Conservation (phyloP, 2,797 vertebrate genomes). For the Antennarius maculatus region DNA sequence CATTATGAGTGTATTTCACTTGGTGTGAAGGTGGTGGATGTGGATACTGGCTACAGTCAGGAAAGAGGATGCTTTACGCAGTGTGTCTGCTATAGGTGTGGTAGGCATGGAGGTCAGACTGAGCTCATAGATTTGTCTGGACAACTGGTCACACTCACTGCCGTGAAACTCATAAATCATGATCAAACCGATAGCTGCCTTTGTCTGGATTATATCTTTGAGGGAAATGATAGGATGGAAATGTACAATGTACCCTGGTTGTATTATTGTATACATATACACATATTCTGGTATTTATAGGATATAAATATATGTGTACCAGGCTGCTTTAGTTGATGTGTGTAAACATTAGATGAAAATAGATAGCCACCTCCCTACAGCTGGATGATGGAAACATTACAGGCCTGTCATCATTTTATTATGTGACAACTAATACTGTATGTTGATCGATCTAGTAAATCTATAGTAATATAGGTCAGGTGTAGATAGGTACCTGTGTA, state of each 20-base stretch:
- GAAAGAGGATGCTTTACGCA: constrained; percentile 23
- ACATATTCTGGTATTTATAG: neutral
- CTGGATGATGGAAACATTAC: neutral
- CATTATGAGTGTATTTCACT: neutral
- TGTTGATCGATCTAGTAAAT: neutral
- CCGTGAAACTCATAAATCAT: constrained; percentile 23
- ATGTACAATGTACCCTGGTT: neutral
- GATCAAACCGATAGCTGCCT: constrained; percentile 2
- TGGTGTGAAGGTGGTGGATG: neutral
- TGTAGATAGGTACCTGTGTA: neutral
- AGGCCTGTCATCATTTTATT: neutral
- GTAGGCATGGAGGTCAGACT: too few species aligned
- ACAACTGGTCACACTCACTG: neutral
- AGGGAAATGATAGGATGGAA: neutral
- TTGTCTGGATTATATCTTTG: constrained; percentile 10
- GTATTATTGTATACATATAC: neutral
- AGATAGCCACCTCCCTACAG: neutral
- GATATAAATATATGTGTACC: neutral
- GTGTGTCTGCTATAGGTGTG: too few species aligned
- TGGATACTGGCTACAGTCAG: constrained; percentile 9
- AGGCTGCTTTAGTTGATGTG: neutral
- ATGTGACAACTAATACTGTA: neutral
- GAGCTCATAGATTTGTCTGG: constrained; percentile 13
- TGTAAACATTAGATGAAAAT: neutral
- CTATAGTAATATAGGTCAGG: neutral